Base-by-base conservation (phyloP, 2,113 vertebrate species). In the Anhinga rufa region DNA sequence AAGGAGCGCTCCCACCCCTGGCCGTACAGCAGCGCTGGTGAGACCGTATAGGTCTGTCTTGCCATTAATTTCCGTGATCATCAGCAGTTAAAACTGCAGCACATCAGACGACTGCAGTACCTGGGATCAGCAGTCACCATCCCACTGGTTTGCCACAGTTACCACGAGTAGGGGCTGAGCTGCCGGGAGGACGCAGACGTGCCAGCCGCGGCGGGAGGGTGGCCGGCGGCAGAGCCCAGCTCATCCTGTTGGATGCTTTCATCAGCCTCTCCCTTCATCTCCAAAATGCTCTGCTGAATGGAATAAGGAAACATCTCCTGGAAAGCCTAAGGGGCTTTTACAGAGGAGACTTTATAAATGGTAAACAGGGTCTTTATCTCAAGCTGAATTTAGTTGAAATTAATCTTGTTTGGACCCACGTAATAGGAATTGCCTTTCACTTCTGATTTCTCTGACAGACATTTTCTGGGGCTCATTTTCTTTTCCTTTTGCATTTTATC, bases 11-110 rank as follows among this genome's bases (percentile, higher is more conserved):
- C 61, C 48, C 32, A 22, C 42, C 34, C 49, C 9, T 31, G 32
- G 42, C 28, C 5, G 0, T 26, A 2, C 2, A 34, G 44, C 81
- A 51, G 60, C 2, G 0, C 51, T 51, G 42, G 13, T 31, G 6
- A 65, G 57, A 48, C 44, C 76, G 19, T 15, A 1, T 0, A 24
- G 76, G 25, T 62, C 48, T 55, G 3, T 24, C 18, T 24, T 40
- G 9, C 32, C 14, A 0, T 28, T n/a, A 8, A 71, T 46, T 64
- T 52, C 77, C 68, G 58, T 4, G 9, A 5, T 72, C 17, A 5
- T 7, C 26, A 18, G 46, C 40, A 10, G 20, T 34, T 70, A 25
- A 60, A 68, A 66, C 6, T 4, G 13, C 34, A 51, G 48, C 62
- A 9, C 13, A 4, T 69, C 61, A 21, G 31, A 5, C 12, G 31